Conservation (phyloP, 2,113 vertebrate genomes). For the Atractosteus spatula region DNA sequence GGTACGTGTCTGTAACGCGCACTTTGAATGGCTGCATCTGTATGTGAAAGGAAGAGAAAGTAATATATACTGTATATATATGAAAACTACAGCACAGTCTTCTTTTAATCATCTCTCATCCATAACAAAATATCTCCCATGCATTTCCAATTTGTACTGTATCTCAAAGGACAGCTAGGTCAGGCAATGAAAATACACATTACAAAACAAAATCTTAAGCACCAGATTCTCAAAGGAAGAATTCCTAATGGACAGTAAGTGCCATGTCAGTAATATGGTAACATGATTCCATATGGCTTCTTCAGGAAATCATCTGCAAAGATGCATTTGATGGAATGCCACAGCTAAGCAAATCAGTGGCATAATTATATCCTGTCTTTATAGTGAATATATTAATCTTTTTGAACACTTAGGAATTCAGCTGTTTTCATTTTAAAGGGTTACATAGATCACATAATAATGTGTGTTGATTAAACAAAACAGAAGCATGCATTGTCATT, state of each 20-base stretch:
- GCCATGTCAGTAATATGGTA: constrained; percentile 19
- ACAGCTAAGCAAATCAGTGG: constrained; percentile 5
- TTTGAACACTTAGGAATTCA: not conserved
- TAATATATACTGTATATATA: not conserved
- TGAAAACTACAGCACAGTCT: constrained; percentile 21
- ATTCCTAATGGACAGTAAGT: constrained; percentile 44
- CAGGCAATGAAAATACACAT: constrained; percentile 46
- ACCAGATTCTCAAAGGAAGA: constrained; percentile 12
- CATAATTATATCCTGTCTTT: not conserved
- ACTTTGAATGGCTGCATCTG: too few relatives aligned
- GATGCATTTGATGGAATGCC: constrained; percentile 18
- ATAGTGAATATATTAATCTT: not conserved
- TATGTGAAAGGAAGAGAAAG: constrained; percentile 24
- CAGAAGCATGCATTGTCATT: constrained; percentile 22
- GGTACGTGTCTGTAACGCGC: too few relatives aligned
- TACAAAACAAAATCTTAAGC: constrained; percentile 40
- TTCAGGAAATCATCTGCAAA: not conserved
- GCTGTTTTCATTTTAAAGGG: not conserved
- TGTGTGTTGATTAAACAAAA: constrained; percentile 10
- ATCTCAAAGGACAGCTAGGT: constrained; percentile 19
- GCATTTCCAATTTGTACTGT: constrained; percentile 29
- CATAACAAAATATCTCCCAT: constrained; percentile 42
- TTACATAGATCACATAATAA: constrained; percentile 7
- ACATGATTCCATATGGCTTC: not conserved
- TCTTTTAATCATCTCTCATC: constrained; percentile 36